Conservation (phyloP, 1,140 invertebrate species). For the Thaumatotibia leucotreta region DNA sequence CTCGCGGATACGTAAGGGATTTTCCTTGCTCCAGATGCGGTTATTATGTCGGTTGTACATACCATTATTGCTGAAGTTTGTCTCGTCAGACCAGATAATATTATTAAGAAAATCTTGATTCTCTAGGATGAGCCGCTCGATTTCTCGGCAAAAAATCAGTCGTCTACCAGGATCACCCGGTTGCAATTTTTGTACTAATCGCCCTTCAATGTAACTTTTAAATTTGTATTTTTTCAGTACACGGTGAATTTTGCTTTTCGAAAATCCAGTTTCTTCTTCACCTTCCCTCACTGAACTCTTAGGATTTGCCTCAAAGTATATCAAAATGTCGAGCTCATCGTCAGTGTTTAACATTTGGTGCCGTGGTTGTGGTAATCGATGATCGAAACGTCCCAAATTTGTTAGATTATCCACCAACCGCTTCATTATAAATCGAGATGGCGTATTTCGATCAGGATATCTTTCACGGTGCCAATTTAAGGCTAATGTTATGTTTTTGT, state of each 20-base stretch:
- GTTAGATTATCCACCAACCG: not conserved
- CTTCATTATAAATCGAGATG: not conserved
- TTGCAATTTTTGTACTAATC: constrained; percentile 12
- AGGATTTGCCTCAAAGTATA: not conserved
- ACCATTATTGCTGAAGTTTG: too few species aligned
- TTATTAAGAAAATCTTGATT: not conserved
- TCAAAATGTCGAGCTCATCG: constrained; percentile 6
- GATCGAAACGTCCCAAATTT: not conserved
- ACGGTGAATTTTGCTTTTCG: too few species aligned
- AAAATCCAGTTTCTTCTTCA: too few species aligned
- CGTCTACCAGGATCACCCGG: constrained; percentile 13
- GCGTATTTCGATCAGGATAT: not conserved
- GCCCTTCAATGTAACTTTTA: not conserved
- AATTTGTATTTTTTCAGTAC: not conserved
- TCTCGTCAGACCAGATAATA: constrained; percentile 17
- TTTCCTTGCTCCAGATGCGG: constrained; percentile 13
- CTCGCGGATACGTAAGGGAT: constrained; percentile 16
- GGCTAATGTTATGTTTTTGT: not conserved
- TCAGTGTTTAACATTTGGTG: not conserved
- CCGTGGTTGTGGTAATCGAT: not conserved
- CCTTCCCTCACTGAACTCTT: too few species aligned
- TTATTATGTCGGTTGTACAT: constrained; percentile 15
- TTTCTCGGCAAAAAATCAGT: constrained; percentile 6
- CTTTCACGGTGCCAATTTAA: not conserved
- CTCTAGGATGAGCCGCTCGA: constrained; percentile 15